These are phyloP conservation scores for Dermolepida albohirtum DNA, from an alignment of 2,888 invertebrate genomes.

Conservation along the genomic window DNA sequence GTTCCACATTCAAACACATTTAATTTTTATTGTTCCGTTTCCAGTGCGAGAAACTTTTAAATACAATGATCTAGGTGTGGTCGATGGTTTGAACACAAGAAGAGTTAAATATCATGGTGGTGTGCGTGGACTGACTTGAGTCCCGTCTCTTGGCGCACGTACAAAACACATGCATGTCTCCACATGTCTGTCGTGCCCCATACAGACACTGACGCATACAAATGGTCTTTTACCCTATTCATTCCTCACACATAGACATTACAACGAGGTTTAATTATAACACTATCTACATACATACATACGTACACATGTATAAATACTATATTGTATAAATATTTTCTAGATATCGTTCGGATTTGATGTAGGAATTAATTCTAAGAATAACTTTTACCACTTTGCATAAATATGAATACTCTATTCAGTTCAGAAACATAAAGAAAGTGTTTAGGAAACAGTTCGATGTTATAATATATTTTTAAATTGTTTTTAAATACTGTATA, in stretches of 20 bases:
- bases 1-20: slow-evolving; percentile 38
- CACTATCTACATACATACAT: slow-evolving; percentile 10
- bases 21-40: slow-evolving; percentile 38
- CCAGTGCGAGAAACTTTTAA: slow-evolving; percentile 37
- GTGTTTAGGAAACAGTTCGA: no score
- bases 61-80: slow-evolving; percentile 48
- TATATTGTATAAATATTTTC: no score
- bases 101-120: slow-evolving; percentile 41
- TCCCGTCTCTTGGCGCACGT: not conserved
- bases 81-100: slow-evolving; percentile 43
- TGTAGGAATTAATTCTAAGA: no score
- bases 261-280: slow-evolving; percentile 24
- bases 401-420: no score
- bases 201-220: slow-evolving; percentile 35
- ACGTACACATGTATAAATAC: not conserved
- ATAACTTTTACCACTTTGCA: no score
- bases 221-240: slow-evolving; percentile 20
- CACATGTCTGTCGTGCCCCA: slow-evolving; percentile 19
- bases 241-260: slow-evolving; percentile 3
- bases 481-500: no score
- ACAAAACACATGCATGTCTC: slow-evolving; percentile 33
- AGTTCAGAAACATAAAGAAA: no score
- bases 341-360: no score
- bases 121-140: slow-evolving; percentile 15
- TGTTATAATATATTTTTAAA: no score